Base-by-base conservation (phyloP, 2,888 invertebrate genomes). In the Caenorhabditis sp. region DNA sequence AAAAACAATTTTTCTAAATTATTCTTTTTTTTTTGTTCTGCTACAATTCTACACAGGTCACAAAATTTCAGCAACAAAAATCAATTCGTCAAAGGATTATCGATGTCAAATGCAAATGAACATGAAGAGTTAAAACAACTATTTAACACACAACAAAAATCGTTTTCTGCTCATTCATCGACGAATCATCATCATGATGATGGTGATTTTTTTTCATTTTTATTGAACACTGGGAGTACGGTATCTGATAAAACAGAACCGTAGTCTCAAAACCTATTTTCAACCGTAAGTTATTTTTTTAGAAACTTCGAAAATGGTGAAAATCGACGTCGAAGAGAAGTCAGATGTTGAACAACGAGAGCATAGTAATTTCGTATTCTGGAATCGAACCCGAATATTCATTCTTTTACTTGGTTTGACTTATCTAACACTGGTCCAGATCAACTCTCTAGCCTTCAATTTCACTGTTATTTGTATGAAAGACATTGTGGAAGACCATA, bases 381-480 rank as follows among this genome's bases (percentile, higher is more conserved):
- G 67, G 57, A 71, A 71, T 63, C 63, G 63, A 62, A 71, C 71
- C 56, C 54, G 71, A 53, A 23, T 53, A 20, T 53, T n/a, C 21
- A n/a, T 53, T 2, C 53, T 53, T 3, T 4, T 23, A 3, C n/a
- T 53, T 4, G 53, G 58, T 14, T 21, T 64, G 5, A 21, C 63
- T 17, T 76, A 67, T 53, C 27, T 71, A 4, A 68, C 76, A 3
- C 49, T 76, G 21, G 52, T 57, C 36, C 68, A 67, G 54, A 27
- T 56, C 12, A 76, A 76, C 49, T 52, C 68, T 10, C 62, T 68
- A 1, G 64, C 59, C 7, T 66, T 76, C 31, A 76, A 76, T 54
- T 76, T 76, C 52, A 71, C 76, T n/a, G 71, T 76, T 0, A 76
- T 76, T 58, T 76, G 76, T 38, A 76, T 76, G 76, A 49, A 68